Evolutionary conservation across 2,888 invertebrate genomes (phyloP).

Genomic region (Caenorhabditis sp.): DNA sequence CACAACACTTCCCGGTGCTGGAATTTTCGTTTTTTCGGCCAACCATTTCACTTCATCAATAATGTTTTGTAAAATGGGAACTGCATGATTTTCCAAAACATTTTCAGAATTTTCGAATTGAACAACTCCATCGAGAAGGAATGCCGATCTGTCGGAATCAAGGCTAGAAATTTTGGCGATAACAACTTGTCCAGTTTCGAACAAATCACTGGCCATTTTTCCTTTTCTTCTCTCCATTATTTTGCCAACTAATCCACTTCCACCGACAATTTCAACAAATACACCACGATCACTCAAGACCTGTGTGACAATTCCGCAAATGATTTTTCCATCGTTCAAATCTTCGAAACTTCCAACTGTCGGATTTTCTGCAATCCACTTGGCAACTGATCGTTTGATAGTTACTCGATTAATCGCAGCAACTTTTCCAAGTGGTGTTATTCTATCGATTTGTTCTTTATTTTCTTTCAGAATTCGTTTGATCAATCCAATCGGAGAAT

Average conservation of each 20-base stretch:
- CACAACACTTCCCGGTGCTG: slow-evolving; percentile 23
- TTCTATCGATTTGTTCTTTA: slow-evolving; percentile 13
- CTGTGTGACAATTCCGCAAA: slow-evolving; percentile 49
- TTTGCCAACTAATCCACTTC: slow-evolving; percentile 42
- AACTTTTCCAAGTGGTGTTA: slow-evolving; percentile 35
- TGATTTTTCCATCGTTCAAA: slow-evolving; percentile 27
- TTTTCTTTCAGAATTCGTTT: slow-evolving; percentile 22
- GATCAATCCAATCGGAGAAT: slow-evolving; percentile 32
- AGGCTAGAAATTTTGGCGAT: slow-evolving; percentile 20
- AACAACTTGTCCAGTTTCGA: slow-evolving; percentile 34
- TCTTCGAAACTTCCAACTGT: slow-evolving; percentile 26
- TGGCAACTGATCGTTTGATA: slow-evolving; percentile 24
- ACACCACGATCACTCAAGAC: slow-evolving; percentile 27
- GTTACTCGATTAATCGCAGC: slow-evolving; percentile 31
- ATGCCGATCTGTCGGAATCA: slow-evolving; percentile 16
- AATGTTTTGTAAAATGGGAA: slow-evolving; percentile 28
- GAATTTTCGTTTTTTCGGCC: slow-evolving; percentile 22
- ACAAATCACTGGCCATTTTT: slow-evolving; percentile 12
- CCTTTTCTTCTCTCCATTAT: slow-evolving; percentile 17
- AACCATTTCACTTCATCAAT: slow-evolving; percentile 34
- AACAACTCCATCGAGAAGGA: slow-evolving; percentile 25
- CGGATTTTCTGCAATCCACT: slow-evolving; percentile 12
- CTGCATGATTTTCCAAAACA: slow-evolving; percentile 15
- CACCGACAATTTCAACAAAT: slow-evolving; percentile 48
- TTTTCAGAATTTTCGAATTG: slow-evolving; percentile 18